These are phyloP conservation scores for Drosophila multiciliata DNA, from an alignment of 2,888 invertebrate genomes.

Conservation along the genomic window DNA sequence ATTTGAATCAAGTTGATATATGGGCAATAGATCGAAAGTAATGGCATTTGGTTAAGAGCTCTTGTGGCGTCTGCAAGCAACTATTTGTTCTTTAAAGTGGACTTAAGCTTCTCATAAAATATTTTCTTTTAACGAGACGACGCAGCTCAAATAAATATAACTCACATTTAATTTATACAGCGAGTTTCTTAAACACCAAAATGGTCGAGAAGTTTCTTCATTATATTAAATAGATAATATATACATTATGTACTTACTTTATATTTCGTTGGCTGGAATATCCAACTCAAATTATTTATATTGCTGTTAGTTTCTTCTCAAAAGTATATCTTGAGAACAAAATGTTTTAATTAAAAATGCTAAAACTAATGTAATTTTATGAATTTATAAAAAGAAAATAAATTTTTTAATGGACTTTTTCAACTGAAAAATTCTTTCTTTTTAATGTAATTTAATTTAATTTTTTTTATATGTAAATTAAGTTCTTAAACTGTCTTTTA, in stretches of 20 bases:
- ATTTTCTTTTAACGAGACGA: not conserved
- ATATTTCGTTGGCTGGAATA: slow-evolving; percentile 3
- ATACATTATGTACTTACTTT: slow-evolving; percentile 28
- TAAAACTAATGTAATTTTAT: not conserved
- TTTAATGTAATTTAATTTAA: not conserved
- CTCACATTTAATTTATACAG: not conserved
- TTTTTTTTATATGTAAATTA: too few species aligned
- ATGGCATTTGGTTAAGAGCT: not conserved
- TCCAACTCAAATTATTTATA: not conserved
- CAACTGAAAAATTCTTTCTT: not conserved
- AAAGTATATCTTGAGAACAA: not conserved
- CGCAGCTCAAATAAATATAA: not conserved
- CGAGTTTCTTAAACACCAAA: not conserved
- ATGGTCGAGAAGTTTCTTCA: not conserved
- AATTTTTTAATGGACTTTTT: too few species aligned
- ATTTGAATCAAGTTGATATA: not conserved
- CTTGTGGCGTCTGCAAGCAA: not conserved
- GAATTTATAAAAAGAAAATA: not conserved
- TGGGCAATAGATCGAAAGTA: not conserved
- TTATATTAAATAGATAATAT: not conserved
- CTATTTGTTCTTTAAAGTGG: not conserved
- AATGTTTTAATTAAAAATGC: not conserved
- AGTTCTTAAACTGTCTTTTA: too few species aligned
- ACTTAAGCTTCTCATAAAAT: not conserved
- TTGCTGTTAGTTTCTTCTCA: not conserved